Evolutionary conservation across 2,888 invertebrate genomes (phyloP), one percentile per base, ranked within the genome.

Genomic region (Isotomurus palustris): DNA sequence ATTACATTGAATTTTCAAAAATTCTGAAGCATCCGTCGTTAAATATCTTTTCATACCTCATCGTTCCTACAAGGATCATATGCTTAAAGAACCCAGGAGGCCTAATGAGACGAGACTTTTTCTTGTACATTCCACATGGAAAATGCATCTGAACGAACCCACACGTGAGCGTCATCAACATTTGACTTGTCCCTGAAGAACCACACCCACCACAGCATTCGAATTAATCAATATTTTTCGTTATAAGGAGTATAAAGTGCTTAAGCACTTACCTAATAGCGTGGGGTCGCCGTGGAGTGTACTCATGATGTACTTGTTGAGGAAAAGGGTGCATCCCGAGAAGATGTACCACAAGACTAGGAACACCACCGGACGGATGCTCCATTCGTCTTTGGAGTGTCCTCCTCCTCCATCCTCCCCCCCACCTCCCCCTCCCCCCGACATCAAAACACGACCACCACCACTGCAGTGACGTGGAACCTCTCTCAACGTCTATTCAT

Each of bases 141-240:
- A 84, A 80, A 72, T 85, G 84, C 78, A 87, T 80, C 75, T 87
- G 86, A 62, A 85, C 76, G 73, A 84, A 84, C n/a, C 87, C 87
- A 76, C 84, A 84, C 40, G 83, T 74, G 44, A 85, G 82, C 22
- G 86, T 87, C 80, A 84, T 84, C 52, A 84, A 75, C 84, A 87
- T 85, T 77, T 87, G 87, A 75, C 82, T 83, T 61, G 85, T 84
- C 68, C 86, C 87, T 87, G 71, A 5, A 73, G 4, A n/a, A n/a
- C n/a, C n/a, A n/a, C n/a, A n/a, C n/a, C n/a, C n/a, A n/a, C n/a
- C 6, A 40, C 6, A n/a, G 12, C 8, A 10, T 32, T 17, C 40
- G 17, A 5, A 71, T 66, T 60, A 63, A 56, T 56, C 10, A 47
- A 47, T 35, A 21, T 28, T 24, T 25, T n/a, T n/a, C n/a, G n/a